phyloP scores from a whole-genome alignment of 2,113 vertebrate species.

The Leptodactylus fuscus region DNA sequence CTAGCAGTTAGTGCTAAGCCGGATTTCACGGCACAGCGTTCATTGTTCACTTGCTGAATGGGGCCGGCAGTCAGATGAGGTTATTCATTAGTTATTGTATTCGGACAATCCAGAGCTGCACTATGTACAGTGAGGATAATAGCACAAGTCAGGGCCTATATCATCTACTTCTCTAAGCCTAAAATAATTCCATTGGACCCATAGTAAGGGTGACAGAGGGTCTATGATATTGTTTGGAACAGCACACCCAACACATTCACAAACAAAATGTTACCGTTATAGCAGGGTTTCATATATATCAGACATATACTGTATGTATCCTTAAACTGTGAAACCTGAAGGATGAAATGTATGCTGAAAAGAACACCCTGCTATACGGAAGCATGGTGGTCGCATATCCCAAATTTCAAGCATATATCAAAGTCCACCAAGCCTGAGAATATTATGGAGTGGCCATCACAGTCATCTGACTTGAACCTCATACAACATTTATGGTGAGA shows the following conservation, averaged over 20 bases:
- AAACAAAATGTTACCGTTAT: too few species aligned
- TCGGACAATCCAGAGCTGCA: background rate
- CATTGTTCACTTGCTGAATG: constrained; percentile 2
- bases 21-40: background rate
- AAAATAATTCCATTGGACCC: background rate
- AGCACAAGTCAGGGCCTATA: constrained; percentile 1
- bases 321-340: too few species aligned
- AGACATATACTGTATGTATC: too few species aligned
- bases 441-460: too few species aligned
- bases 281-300: too few species aligned
- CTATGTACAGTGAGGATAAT: background rate
- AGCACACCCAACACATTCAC: background rate
- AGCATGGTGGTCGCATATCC: too few species aligned
- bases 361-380: too few species aligned
- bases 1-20: constrained; percentile 23
- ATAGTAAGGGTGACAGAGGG: background rate
- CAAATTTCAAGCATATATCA: too few species aligned
- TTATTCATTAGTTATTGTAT: constrained; percentile 32
- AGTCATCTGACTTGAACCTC: too few species aligned
- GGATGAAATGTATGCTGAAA: too few species aligned
- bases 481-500: too few species aligned
- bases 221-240: background rate
- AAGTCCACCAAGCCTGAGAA: too few species aligned
- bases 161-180: background rate
- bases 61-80: constrained; percentile 19